Base-by-base conservation (phyloP, 2,797 vertebrate genomes). In the Peromyscus attwateri region DNA sequence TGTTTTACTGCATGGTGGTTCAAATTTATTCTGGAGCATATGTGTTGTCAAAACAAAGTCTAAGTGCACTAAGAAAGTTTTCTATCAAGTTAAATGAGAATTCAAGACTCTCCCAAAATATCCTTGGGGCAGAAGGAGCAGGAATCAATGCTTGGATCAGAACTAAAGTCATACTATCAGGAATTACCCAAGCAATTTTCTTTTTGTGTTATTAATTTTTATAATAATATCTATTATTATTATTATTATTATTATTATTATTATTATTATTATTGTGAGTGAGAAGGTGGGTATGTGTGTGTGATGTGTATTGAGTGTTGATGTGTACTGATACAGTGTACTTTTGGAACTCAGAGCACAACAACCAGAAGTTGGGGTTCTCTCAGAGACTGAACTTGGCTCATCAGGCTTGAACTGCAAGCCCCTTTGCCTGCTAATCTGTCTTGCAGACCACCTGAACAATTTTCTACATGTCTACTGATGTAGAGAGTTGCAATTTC, bases 31-130 rank as follows among this genome's bases (percentile, higher is more conserved):
- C 68, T 37, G 23, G 21, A 94, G 43, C 21, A 52, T 34, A 8
- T 49, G 12, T 7, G 6, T 62, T 85, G 46, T 92, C 88, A 90
- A 92, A 96, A 93, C 89, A 31, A 37, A 40, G 66, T 60, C 60
- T 37, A 85, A 6, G 3, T 17, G 8, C 68, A 17, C 89, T 82
- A 62, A n/a, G 21, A 83, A 87, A 81, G 31, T 95, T 76, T 96
- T 87, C 9, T 84, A 13, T 97, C 37, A 8, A 88, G 17, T 92
- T 87, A 25, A 95, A 43, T 46, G 52, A 46, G 23, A 34, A 68
- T 14, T 64, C 55, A 23, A 76, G 11, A 60, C 40, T 83, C 25
- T 40, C 93, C 34, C 5, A 25, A 87, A 80, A 2, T 62, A 29
- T 17, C 16, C 4, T 75, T 7, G 34, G n/a, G 37, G 16, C 10